Conservation (phyloP, 2,888 invertebrate genomes). For the Icerya purchasi region DNA sequence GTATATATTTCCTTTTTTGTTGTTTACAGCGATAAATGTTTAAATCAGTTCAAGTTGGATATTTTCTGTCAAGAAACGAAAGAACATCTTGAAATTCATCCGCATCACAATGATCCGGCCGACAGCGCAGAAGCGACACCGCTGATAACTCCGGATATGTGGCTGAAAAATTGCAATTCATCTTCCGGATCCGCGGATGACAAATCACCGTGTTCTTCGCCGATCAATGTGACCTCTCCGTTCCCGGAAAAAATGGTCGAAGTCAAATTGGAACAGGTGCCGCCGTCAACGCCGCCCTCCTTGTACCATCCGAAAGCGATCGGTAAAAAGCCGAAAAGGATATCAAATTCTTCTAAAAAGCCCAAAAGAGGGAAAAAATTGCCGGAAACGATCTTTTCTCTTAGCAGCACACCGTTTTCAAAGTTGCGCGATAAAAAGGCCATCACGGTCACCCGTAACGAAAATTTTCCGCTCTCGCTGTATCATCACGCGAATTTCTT, state of each 20-base stretch:
- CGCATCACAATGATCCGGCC: constrained; percentile 35
- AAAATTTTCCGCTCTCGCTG: neutral
- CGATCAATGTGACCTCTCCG: constrained; percentile 22
- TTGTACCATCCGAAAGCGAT: neutral
- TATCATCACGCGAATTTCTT: neutral
- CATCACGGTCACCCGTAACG: neutral
- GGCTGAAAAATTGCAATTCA: constrained; percentile 54
- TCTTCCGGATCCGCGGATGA: constrained; percentile 12
- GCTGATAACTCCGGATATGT: constrained; percentile 68
- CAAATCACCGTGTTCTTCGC: constrained; percentile 14
- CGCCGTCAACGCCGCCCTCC: neutral
- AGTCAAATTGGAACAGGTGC: neutral
- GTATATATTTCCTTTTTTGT: neutral
- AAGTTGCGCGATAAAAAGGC: neutral
- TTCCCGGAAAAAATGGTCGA: neutral
- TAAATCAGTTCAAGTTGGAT: constrained; percentile 92
- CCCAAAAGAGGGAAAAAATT: neutral
- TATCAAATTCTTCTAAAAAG: neutral
- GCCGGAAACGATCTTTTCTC: neutral
- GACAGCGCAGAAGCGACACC: constrained; percentile 19
- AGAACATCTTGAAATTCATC: constrained; percentile 64
- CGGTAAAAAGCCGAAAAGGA: constrained; percentile 2
- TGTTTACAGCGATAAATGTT: constrained; percentile 64
- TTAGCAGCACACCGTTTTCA: neutral
- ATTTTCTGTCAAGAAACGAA: constrained; percentile 86